Percentiles rank a stretch among this genome's conserved stretches.
Evolutionary conservation across 1,140 invertebrate species (phyloP).

Genomic region (Drosophila ficusphila): DNA sequence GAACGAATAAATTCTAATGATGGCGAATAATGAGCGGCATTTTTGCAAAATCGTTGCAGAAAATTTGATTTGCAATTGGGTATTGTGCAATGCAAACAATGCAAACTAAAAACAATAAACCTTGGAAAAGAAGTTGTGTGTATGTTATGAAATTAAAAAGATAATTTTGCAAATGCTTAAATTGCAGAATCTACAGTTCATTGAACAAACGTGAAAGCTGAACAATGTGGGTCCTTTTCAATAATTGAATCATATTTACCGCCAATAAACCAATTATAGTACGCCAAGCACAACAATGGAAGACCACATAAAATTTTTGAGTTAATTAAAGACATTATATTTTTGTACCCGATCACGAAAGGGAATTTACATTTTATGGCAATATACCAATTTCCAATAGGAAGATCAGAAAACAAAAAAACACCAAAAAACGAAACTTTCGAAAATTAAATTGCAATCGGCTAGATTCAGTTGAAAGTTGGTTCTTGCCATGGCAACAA

Average conservation of each 20-base stretch:
- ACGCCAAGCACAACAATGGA: not conserved
- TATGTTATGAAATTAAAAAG: conserved; percentile 1
- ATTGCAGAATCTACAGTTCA: not conserved
- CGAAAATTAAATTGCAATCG: conserved; percentile 49
- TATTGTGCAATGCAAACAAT: conserved; percentile 31
- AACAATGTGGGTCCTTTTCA: not conserved
- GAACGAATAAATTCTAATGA: conserved; percentile 42
- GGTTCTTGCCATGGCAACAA: conserved; percentile 62
- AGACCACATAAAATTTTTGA: no score
- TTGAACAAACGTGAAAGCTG: not conserved
- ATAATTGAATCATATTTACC: not conserved
- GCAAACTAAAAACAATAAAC: conserved; percentile 9
- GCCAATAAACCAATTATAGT: not conserved
- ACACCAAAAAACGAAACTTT: conserved; percentile 28
- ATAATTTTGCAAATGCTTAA: not conserved
- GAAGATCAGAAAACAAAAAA: conserved; percentile 21
- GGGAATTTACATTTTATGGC: no score
- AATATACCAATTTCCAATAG: conserved; percentile 33
- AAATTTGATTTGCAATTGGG: conserved; percentile 38
- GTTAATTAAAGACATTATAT: no score
- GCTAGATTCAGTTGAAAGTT: conserved; percentile 56
- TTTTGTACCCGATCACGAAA: no score
- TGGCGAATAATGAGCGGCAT: conserved; percentile 20
- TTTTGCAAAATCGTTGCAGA: conserved; percentile 23
- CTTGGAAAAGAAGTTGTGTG: conserved; percentile 1